Evolutionary conservation across 2,113 vertebrate genomes (phyloP).

Genomic region (Oreochromis tanganicae): DNA sequence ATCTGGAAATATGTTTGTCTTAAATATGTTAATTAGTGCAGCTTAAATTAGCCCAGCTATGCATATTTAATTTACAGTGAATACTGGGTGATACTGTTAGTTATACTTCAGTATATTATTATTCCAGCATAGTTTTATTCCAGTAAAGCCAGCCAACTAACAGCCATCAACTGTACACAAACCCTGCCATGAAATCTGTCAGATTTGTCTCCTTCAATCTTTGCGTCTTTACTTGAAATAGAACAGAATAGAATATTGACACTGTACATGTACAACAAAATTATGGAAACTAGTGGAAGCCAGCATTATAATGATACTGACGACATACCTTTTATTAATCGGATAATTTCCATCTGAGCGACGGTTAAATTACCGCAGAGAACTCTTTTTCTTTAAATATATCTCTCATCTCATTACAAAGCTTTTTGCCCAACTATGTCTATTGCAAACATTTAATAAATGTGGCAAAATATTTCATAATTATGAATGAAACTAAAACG

Average conservation of each 20-base stretch:
- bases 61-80: background rate
- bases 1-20: background rate
- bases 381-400: background rate
- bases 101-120: background rate
- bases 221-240: background rate
- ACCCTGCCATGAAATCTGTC: background rate
- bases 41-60: background rate
- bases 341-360: background rate
- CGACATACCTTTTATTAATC: background rate
- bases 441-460: background rate
- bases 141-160: background rate
- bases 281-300: background rate
- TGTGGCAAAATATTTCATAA: background rate
- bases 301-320: background rate
- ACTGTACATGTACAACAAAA: background rate
- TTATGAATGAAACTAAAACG: background rate
- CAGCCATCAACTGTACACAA: background rate
- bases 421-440: background rate
- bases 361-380: background rate
- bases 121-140: background rate
- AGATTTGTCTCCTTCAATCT: background rate
- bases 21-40: background rate
- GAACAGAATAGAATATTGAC: background rate
- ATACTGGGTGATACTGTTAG: background rate
- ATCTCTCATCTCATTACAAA: background rate